A percentile compares a stretch with the other conserved stretches of the same genome.
These are phyloP conservation scores for Theocolax elegans DNA, from an alignment of 1,140 invertebrate species.

Conservation along the genomic window DNA sequence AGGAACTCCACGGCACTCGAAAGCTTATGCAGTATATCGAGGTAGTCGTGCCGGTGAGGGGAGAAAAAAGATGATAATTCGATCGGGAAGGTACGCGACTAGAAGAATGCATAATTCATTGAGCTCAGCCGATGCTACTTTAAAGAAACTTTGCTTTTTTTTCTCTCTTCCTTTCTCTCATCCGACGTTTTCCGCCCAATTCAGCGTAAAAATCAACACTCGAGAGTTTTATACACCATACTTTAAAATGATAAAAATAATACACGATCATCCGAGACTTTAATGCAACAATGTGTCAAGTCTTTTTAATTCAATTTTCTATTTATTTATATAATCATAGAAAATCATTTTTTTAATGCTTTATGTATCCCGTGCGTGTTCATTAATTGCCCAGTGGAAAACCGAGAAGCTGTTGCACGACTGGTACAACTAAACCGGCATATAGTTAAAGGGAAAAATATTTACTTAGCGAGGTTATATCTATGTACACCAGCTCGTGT, in stretches of 20 bases:
- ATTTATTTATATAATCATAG: too few species aligned
- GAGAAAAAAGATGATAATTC: constrained; percentile 2
- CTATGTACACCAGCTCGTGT: background rate
- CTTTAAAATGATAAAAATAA: too few species aligned
- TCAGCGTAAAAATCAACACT: background rate
- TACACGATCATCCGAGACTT: too few species aligned
- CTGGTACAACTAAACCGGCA: background rate
- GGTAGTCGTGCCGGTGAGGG: too few species aligned
- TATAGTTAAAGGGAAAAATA: background rate
- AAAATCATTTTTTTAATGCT: too few species aligned
- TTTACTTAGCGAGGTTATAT: background rate
- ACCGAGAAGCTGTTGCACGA: too few species aligned
- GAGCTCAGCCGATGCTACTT: background rate
- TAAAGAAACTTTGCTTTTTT: background rate
- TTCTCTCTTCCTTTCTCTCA: background rate
- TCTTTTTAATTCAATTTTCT: too few species aligned
- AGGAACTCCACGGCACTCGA: background rate
- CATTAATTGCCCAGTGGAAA: too few species aligned
- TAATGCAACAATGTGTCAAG: too few species aligned
- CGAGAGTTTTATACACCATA: too few species aligned
- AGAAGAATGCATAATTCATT: constrained; percentile 26
- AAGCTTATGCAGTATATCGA: background rate
- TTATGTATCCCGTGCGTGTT: too few species aligned
- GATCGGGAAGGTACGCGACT: background rate
- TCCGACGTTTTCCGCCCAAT: background rate